Evolutionary conservation across 2,797 vertebrate genomes (phyloP), one percentile per base, ranked within the genome.

Genomic region (Mormyrops attenuatus): DNA sequence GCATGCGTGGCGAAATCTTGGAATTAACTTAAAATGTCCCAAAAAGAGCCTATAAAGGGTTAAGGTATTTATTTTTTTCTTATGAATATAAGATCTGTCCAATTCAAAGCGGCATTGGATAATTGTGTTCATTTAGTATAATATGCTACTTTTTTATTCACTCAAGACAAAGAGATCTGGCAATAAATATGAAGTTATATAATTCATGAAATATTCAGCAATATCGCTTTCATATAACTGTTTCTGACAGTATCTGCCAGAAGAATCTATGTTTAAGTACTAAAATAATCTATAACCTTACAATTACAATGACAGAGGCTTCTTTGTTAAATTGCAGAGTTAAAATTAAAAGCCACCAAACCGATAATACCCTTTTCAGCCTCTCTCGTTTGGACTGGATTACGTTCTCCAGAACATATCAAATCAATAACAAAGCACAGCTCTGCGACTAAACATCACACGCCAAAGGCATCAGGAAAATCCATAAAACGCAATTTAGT

Each of bases 401-500:
- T 49, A n/a, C 1, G n/a, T 50, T 85, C 13, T 49, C 3, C 17
- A 26, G 9, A 50, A 50, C 47, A 85, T 52, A 85, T 73, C 30
- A 34, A 82, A 50, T 84, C 69, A 57, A 82, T 50, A 53, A 88
- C 50, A 55, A 20, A 49, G 57, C 55, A 66, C 26, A 85, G 52
- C 26, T 34, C 55, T 50, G n/a, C 50, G 41, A 84, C 80, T 63
- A 89, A 89, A 89, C 88, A 89, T 85, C 22, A 89, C 41, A 85
- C n/a, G 80, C 53, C 80, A 63, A 66, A 66, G 41, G 11, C 38
- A 38, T 53, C 52, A 85, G 41, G 55, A 53, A 47, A 89, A 89
- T 89, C 57, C 49, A 89, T 85, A 88, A 69, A 90, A 82, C 50
- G 53, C 84, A 50, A 89, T 90, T 88, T 69, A 82, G n/a, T 55